Evolutionary conservation across 2,888 invertebrate species (phyloP).

Genomic region (Hydrotaea diabolus): DNA sequence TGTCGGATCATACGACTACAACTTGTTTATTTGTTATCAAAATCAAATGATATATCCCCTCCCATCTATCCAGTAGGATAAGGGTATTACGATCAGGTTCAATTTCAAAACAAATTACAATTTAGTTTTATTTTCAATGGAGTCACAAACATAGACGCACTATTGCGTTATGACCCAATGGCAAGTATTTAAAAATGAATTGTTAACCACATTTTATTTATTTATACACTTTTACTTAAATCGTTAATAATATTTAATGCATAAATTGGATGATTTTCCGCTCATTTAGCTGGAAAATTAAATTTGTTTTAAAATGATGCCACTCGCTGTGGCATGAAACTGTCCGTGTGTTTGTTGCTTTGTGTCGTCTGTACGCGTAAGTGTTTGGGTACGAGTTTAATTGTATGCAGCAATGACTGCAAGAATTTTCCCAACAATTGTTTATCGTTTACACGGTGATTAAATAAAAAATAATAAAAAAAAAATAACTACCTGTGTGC

Average conservation of each 20-base stretch:
- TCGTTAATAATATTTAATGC: constrained; percentile 63
- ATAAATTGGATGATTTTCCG: constrained; percentile 72
- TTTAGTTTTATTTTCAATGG: neutral
- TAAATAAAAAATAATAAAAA: constrained; percentile 39
- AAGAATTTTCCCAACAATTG: constrained; percentile 52
- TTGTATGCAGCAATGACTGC: constrained; percentile 34
- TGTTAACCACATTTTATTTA: constrained; percentile 55
- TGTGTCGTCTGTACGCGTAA: neutral
- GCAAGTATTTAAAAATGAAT: neutral
- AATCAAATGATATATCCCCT: no score
- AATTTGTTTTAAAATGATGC: constrained; percentile 64
- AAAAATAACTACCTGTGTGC: constrained; percentile 37
- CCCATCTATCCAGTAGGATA: no score
- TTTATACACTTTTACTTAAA: constrained; percentile 53
- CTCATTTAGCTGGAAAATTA: constrained; percentile 74
- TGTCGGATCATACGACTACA: no score
- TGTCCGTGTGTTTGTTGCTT: neutral
- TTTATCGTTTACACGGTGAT: constrained; percentile 62
- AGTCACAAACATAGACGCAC: no score
- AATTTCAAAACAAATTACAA: constrained; percentile 8
- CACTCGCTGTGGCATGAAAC: neutral
- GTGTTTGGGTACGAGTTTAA: constrained; percentile 15
- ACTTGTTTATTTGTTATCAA: no score
- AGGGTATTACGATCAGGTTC: no score
- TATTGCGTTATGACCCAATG: no score